A percentile compares a stretch with the other conserved stretches of the same genome.
These are phyloP conservation scores for Schizotus pectinicornis DNA, from an alignment of 2,888 invertebrate genomes.

Conservation along the genomic window DNA sequence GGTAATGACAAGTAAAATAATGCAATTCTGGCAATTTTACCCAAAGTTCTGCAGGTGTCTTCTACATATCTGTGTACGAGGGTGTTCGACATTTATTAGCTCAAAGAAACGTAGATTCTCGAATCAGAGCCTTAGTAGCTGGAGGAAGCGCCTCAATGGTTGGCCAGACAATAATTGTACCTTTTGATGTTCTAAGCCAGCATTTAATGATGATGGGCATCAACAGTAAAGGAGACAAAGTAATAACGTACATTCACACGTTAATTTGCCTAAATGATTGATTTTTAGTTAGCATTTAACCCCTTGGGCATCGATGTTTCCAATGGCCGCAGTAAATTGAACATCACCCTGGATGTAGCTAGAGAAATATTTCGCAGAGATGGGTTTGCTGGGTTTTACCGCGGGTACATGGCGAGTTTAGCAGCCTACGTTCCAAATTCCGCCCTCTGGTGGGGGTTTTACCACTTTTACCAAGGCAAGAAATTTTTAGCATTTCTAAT, in stretches of 20 bases:
- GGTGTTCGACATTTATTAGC: conserved; percentile 82
- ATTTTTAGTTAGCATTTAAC: conserved; percentile 63
- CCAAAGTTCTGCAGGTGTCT: conserved; percentile 70
- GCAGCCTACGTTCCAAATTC: conserved; percentile 95
- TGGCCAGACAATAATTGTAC: conserved; percentile 94
- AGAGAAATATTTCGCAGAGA: conserved; percentile 79
- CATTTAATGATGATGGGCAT: conserved; percentile 93
- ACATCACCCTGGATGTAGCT: conserved; percentile 77
- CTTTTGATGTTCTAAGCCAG: conserved; percentile 95
- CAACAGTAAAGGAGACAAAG: conserved; percentile 44
- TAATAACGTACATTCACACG: conserved; percentile 33
- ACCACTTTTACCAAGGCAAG: conserved; percentile 90
- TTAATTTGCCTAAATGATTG: conserved; percentile 1
- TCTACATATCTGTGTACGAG: conserved; percentile 95
- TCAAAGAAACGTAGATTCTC: conserved; percentile 68
- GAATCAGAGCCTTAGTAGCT: conserved; percentile 80
- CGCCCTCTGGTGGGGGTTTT: conserved; percentile 97
- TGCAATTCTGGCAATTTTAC: neutral
- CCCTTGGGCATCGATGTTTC: conserved; percentile 68
- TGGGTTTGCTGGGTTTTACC: conserved; percentile 88
- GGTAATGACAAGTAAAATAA: conserved; percentile 45
- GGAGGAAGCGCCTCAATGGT: conserved; percentile 92
- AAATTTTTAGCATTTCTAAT: too few species aligned
- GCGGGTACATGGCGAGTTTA: conserved; percentile 91
- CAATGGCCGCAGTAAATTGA: conserved; percentile 65